Percentiles rank a stretch among this genome's conserved stretches.
Evolutionary conservation across 2,888 invertebrate species (phyloP).

Genomic region (Pandemis cinnamomeana): DNA sequence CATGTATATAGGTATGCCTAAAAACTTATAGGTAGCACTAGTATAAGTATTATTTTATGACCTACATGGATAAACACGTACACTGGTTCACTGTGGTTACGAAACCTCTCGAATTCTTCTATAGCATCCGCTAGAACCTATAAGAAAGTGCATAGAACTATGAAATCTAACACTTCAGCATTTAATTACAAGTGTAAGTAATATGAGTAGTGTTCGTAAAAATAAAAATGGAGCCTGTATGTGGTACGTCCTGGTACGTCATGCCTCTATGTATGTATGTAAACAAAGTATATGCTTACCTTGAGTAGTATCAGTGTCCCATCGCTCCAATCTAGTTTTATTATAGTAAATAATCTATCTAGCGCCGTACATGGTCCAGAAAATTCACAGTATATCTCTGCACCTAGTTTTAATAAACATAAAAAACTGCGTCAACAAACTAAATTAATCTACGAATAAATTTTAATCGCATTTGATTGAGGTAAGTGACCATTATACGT

Average conservation of each 20-base stretch:
- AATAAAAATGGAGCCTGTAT: too few species aligned
- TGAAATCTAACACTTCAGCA: not conserved
- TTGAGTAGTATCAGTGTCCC: slow-evolving; percentile 67
- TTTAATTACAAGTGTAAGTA: too few species aligned
- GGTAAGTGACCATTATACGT: too few species aligned
- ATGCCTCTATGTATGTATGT: not conserved
- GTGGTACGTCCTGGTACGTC: too few species aligned
- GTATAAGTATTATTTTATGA: slow-evolving; percentile 12
- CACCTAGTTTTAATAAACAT: slow-evolving; percentile 57
- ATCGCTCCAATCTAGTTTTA: slow-evolving; percentile 73
- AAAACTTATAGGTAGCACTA: too few species aligned
- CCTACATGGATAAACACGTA: slow-evolving; percentile 72
- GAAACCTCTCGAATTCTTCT: slow-evolving; percentile 60
- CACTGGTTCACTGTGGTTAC: slow-evolving; percentile 69
- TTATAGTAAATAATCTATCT: slow-evolving; percentile 62
- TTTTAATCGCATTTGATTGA: too few species aligned
- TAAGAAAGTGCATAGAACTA: slow-evolving; percentile 32
- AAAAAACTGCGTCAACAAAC: not conserved
- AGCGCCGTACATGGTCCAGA: slow-evolving; percentile 67
- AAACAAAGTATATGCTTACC: slow-evolving; percentile 51
- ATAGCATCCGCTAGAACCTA: slow-evolving; percentile 72
- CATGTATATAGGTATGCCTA: too few species aligned
- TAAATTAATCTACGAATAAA: not conserved
- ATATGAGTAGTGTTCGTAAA: too few species aligned
- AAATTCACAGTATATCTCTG: slow-evolving; percentile 67